Evolutionary conservation across 2,888 invertebrate species (phyloP).

Genomic region (Drosophila prostipennis): DNA sequence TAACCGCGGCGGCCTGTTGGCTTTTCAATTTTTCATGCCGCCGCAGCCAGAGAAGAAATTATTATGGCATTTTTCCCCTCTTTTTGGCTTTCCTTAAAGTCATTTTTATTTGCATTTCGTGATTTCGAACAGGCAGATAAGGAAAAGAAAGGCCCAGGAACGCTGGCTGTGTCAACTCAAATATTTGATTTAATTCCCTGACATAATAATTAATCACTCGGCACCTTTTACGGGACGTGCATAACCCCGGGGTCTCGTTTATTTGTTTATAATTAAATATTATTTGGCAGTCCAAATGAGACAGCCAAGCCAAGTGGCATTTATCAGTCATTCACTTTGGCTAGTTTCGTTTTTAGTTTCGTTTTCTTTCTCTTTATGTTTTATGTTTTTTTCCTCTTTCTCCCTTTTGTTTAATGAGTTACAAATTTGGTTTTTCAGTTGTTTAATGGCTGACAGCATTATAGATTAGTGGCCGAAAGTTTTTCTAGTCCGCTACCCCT

Average conservation of each 20-base stretch:
- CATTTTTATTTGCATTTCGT: constrained; percentile 80
- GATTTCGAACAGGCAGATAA: constrained; percentile 69
- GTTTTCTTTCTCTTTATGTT: constrained; percentile 5
- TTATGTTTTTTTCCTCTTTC: constrained; percentile 4
- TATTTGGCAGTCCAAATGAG: constrained; percentile 79
- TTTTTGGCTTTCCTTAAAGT: constrained; percentile 50
- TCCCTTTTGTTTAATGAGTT: constrained; percentile 71
- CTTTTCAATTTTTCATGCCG: constrained; percentile 73
- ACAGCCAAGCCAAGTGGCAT: constrained; percentile 68
- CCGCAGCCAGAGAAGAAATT: constrained; percentile 45
- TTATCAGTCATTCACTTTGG: constrained; percentile 71
- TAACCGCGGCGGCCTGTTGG: constrained; percentile 38
- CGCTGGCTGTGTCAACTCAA: constrained; percentile 66
- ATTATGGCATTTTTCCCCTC: constrained; percentile 66
- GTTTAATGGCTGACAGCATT: constrained; percentile 78
- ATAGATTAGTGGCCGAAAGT: constrained; percentile 74
- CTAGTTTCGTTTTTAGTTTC: constrained; percentile 56
- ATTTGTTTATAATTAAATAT: constrained; percentile 80
- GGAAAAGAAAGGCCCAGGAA: not conserved
- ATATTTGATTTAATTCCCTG: constrained; percentile 79
- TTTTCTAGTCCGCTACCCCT: constrained; percentile 56
- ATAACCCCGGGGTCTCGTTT: constrained; percentile 55
- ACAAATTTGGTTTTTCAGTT: constrained; percentile 78
- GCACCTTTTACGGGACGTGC: constrained; percentile 64
- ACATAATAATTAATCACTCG: constrained; percentile 78